Conservation (phyloP, 1,140 invertebrate species). For the Euura lappo region DNA sequence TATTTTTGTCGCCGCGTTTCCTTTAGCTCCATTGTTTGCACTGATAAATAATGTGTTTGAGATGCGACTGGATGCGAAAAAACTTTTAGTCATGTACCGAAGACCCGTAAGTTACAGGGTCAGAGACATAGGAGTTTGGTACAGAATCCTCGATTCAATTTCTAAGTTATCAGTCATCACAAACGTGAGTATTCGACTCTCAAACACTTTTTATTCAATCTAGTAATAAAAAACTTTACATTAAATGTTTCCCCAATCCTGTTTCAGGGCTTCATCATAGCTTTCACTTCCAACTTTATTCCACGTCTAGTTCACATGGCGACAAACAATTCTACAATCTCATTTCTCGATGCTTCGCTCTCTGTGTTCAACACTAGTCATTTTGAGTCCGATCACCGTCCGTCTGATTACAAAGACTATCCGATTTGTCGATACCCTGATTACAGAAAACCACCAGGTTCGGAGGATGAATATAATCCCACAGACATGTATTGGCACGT, state of each 20-base stretch:
- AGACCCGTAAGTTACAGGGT: conserved; percentile 85
- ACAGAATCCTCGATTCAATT: conserved; percentile 86
- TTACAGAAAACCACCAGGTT: conserved; percentile 78
- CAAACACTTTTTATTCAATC: conserved; percentile 14
- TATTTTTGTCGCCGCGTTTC: conserved; percentile 90
- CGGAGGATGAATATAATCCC: conserved; percentile 70
- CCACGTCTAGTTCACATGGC: conserved; percentile 86
- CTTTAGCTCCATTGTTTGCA: conserved; percentile 87
- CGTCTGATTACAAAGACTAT: conserved; percentile 12
- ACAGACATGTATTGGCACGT: conserved; percentile 89
- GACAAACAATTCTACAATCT: conserved; percentile 68
- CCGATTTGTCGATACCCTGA: conserved; percentile 75
- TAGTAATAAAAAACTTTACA: background rate
- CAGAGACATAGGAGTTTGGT: conserved; percentile 91
- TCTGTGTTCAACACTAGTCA: conserved; percentile 81
- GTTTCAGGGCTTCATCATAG: conserved; percentile 94
- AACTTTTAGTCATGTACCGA: conserved; percentile 83
- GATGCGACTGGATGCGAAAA: conserved; percentile 87
- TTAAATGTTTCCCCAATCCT: conserved; percentile 15
- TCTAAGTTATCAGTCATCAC: conserved; percentile 91
- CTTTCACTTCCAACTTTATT: conserved; percentile 98
- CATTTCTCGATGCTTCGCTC: conserved; percentile 85
- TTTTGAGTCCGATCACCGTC: conserved; percentile 63
- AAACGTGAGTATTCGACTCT: conserved; percentile 73
- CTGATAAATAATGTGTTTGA: conserved; percentile 88